A percentile compares a stretch with the other conserved stretches of the same genome.
Conservation (phyloP, 2,797 vertebrate genomes). For the Sphaeramia orbicularis region DNA sequence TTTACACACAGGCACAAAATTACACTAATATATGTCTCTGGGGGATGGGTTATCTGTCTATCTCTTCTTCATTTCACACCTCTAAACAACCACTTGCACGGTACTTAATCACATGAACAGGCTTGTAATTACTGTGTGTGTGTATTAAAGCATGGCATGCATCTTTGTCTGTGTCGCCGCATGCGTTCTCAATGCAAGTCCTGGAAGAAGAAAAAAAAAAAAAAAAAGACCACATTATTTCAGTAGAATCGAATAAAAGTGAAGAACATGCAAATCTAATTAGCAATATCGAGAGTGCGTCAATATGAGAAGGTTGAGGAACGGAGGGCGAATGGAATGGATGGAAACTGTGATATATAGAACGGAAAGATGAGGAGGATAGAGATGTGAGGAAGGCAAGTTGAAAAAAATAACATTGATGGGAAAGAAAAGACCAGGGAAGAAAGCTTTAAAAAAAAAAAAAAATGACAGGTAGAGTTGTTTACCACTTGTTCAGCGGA, state of each 20-base stretch:
- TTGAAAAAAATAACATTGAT: background rate
- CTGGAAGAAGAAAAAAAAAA: constrained; percentile 13
- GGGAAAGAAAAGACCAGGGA: background rate
- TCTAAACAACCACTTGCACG: constrained; percentile 62
- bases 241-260: constrained; percentile 35
- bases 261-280: constrained; percentile 31
- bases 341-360: background rate
- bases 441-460: background rate
- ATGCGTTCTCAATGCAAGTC: background rate
- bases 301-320: background rate
- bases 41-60: constrained; percentile 49
- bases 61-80: constrained; percentile 73
- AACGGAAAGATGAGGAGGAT: background rate
- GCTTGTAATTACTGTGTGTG: constrained; percentile 43
- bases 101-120: constrained; percentile 54
- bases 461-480: constrained; percentile 19
- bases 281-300: background rate
- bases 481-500: constrained; percentile 30
- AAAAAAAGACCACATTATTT: no score
- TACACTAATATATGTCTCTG: constrained; percentile 27
- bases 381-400: background rate
- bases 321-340: background rate
- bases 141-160: background rate
- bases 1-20: constrained; percentile 1
- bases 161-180: constrained; percentile 25